phyloP scores from a whole-genome alignment of 2,888 invertebrate species.

The Cataglyphis altisquamis region DNA sequence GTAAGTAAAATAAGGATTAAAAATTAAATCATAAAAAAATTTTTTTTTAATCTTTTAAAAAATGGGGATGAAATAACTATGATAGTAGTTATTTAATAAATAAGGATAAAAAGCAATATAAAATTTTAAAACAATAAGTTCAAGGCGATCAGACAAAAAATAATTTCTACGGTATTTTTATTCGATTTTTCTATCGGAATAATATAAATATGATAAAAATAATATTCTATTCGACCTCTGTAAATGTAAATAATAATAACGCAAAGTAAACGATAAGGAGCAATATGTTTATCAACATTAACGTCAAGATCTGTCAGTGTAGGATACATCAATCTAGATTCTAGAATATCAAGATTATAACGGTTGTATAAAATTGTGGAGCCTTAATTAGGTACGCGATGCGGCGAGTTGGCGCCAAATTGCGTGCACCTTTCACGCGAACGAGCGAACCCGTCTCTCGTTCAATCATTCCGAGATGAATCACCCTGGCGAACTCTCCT shows the following conservation, averaged over 20 bases:
- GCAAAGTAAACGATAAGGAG: constrained; percentile 29
- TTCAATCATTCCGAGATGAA: constrained; percentile 57
- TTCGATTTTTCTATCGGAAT: neutral
- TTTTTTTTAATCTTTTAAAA: too few species aligned
- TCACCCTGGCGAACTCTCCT: constrained; percentile 43
- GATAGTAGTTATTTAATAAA: neutral
- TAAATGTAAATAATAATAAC: constrained; percentile 1
- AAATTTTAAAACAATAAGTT: constrained; percentile 13
- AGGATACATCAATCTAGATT: constrained; percentile 26
- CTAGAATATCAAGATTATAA: constrained; percentile 42
- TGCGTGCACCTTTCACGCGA: constrained; percentile 52
- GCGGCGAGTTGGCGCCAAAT: constrained; percentile 49
- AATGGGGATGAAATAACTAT: neutral
- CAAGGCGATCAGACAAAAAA: neutral
- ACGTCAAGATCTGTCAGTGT: constrained; percentile 13
- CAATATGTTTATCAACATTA: constrained; percentile 42
- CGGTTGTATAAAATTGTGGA: constrained; percentile 43
- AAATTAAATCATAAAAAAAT: neutral
- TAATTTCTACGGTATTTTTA: neutral
- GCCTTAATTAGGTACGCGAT: constrained; percentile 42
- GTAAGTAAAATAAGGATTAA: neutral
- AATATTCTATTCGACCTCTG: neutral
- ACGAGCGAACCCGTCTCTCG: constrained; percentile 46
- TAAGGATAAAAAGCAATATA: neutral
- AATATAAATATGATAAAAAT: neutral